Evolutionary conservation across 1,140 invertebrate species (phyloP), one percentile per base, ranked within the genome.

Genomic region (Drosophila parvula): DNA sequence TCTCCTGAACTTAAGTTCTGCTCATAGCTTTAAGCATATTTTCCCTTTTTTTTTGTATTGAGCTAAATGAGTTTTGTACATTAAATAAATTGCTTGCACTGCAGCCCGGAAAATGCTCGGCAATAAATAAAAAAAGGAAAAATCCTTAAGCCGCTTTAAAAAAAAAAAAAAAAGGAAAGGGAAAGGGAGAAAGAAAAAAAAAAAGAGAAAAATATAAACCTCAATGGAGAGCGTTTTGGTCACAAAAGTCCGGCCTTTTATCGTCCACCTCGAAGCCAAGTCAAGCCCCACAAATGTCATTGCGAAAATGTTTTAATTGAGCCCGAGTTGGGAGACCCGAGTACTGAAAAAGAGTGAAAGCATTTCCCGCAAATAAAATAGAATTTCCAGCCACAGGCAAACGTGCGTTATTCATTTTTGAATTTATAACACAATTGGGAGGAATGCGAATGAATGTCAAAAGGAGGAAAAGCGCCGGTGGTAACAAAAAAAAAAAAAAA

Each of bases 401-500:
- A 84, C 84, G 84, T 89, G 84, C 85, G 81, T 90, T 89, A 89
- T 84, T 90, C 78, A 89, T 89, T 89, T 89, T 81, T 89, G 78
- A 89, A 89, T 89, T 89, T 89, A 90, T 85, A 90, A 89, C 85
- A 84, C 84, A 89, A 89, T 89, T 89, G 84, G 74, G 75, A 85
- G 77, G 63, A 80, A 79, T 75, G 80, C 73, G 70, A 83, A 60
- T 78, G 79, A 64, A 82, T 77, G 79, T 68, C 55, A 79, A 69
- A 69, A 69, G 53, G 56, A 64, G 74, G 43, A 70, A 55, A 44
- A 30, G 40, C 16, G 12, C 1, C 22, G 22, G 22, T 22, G 22
- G 22, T n/a, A n/a, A n/a, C n/a, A n/a, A n/a, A n/a, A n/a, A n/a
- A n/a, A n/a, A n/a, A n/a, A n/a, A n/a, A n/a, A 22, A 18, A 22